Conservation (phyloP, 1,140 invertebrate species). For the Halyomorpha halys region DNA sequence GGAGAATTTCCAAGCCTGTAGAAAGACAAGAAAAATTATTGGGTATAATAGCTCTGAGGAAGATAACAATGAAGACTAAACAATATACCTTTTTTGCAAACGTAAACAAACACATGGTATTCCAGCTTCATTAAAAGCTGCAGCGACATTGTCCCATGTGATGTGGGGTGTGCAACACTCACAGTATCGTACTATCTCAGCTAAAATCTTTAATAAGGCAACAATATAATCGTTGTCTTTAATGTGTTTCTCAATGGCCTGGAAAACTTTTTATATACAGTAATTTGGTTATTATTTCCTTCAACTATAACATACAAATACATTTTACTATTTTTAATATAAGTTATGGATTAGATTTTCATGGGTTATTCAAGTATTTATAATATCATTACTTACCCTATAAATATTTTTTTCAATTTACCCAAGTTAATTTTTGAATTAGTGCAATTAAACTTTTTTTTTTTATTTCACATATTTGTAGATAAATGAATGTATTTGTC, state of each 20-base stretch:
- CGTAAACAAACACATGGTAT: neutral
- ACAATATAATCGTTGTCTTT: conserved; percentile 25
- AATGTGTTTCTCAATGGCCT: conserved; percentile 27
- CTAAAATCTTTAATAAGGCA: conserved; percentile 24
- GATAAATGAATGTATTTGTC: too few species aligned
- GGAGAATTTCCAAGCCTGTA: conserved; percentile 5
- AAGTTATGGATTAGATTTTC: too few species aligned
- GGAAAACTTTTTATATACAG: neutral
- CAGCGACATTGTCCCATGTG: neutral
- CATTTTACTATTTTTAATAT: too few species aligned
- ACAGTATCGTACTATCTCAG: conserved; percentile 28
- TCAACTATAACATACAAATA: too few species aligned
- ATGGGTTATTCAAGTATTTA: too few species aligned
- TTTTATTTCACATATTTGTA: too few species aligned
- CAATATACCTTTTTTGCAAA: neutral
- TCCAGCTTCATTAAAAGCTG: conserved; percentile 3
- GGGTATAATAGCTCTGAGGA: too few species aligned
- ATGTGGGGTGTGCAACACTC: conserved; percentile 24
- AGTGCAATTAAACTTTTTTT: too few species aligned
- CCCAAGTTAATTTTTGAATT: too few species aligned
- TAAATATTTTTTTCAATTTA: too few species aligned
- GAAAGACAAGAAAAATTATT: neutral
- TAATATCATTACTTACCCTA: too few species aligned
- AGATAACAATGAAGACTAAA: neutral
- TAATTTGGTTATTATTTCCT: neutral